phyloP scores from a whole-genome alignment of 2,888 invertebrate genomes.

The Ernsta delagoae region DNA sequence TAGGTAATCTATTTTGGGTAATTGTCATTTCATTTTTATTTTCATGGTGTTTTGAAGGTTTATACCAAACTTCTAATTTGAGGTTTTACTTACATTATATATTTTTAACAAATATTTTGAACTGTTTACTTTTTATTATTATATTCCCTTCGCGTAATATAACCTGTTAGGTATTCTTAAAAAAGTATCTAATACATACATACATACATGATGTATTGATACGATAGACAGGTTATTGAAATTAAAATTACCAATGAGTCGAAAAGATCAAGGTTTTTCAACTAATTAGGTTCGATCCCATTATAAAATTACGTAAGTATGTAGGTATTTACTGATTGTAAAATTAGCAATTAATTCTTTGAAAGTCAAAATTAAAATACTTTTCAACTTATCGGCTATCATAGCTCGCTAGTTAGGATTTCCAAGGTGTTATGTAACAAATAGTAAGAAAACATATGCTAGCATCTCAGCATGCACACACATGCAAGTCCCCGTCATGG shows the following conservation, averaged over 20 bases:
- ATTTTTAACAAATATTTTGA: too few relatives aligned
- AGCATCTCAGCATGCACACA: not conserved
- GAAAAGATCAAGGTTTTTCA: constrained; percentile 19
- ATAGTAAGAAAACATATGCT: not conserved
- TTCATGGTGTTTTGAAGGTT: too few relatives aligned
- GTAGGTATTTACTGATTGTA: not conserved
- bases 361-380: not conserved
- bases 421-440: not conserved
- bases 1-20: too few relatives aligned
- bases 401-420: not conserved
- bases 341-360: not conserved
- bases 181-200: not conserved
- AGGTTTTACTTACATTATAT: too few relatives aligned
- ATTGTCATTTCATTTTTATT: too few relatives aligned
- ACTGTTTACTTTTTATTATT: too few relatives aligned
- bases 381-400: too few relatives aligned
- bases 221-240: not conserved
- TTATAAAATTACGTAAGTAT: not conserved
- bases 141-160: not conserved
- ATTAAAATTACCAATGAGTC: constrained; percentile 12
- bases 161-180: not conserved
- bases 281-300: constrained; percentile 1
- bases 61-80: too few relatives aligned
- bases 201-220: not conserved
- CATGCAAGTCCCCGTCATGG: not conserved